A percentile compares a stretch with the other conserved stretches of the same genome.
Evolutionary conservation across 1,140 invertebrate genomes (phyloP).

Genomic region (Branchinecta lynchi): DNA sequence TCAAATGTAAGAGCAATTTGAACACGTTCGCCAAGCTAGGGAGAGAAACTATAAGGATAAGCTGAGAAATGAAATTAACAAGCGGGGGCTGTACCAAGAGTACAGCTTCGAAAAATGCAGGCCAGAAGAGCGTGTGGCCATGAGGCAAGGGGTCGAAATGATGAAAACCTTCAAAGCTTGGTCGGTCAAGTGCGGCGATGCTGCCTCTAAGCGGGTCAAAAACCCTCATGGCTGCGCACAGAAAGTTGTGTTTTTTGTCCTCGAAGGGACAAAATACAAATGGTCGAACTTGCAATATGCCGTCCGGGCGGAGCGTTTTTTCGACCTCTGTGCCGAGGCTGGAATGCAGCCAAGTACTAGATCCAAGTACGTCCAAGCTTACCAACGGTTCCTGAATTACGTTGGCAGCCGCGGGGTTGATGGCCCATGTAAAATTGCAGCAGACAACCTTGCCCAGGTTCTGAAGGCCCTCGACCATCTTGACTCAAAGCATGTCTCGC

Average conservation of each 20-base stretch:
- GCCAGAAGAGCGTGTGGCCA: no score
- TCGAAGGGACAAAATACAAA: neutral
- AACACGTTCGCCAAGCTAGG: no score
- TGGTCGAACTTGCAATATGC: neutral
- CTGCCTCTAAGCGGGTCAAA: neutral
- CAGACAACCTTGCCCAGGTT: neutral
- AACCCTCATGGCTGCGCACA: neutral
- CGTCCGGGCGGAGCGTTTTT: neutral
- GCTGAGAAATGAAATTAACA: no score
- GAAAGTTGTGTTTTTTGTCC: neutral
- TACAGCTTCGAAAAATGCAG: no score
- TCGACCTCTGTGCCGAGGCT: neutral
- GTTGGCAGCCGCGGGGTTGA: neutral
- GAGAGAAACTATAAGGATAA: no score
- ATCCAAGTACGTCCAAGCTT: neutral
- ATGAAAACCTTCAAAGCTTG: neutral
- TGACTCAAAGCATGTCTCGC: neutral
- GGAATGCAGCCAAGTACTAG: neutral
- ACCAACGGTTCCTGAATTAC: neutral
- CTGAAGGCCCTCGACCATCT: neutral
- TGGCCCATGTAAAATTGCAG: neutral
- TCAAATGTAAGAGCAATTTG: no score
- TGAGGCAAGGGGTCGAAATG: neutral
- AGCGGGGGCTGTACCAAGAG: no score
- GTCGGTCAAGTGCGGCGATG: neutral